Evolutionary conservation across 2,797 vertebrate species (phyloP).

Genomic region (Sebastes glaucus): DNA sequence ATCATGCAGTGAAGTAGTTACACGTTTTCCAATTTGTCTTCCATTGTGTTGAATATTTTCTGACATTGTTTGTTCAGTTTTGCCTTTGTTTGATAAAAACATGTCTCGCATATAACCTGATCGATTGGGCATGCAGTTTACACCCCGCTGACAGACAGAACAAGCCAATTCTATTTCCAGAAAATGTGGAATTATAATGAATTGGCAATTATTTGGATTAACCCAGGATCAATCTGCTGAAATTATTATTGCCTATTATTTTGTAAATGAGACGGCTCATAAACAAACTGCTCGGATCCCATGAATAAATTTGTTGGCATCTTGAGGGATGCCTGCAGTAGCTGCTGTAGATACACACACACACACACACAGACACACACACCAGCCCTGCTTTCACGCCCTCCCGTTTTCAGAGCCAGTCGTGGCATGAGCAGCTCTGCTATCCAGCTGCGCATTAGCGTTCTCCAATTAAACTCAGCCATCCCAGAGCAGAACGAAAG

Average conservation of each 20-base stretch:
- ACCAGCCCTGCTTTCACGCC: slow-evolving; percentile 35
- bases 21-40: slow-evolving; percentile 16
- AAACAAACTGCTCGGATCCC: slow-evolving; percentile 72
- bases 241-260: slow-evolving; percentile 78
- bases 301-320: slow-evolving; percentile 70
- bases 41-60: slow-evolving; percentile 17
- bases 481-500: slow-evolving; percentile 68
- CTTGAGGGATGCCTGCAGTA: slow-evolving; percentile 53
- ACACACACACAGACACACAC: slow-evolving; percentile 15
- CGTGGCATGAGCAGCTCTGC: slow-evolving; percentile 56
- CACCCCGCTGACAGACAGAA: slow-evolving; percentile 51
- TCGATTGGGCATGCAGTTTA: slow-evolving; percentile 50
- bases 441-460: slow-evolving; percentile 74
- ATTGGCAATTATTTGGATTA: slow-evolving; percentile 77
- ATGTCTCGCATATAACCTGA: slow-evolving; percentile 33
- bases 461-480: slow-evolving; percentile 78
- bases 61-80: slow-evolving; percentile 10
- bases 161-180: slow-evolving; percentile 60
- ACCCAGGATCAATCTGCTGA: slow-evolving; percentile 70
- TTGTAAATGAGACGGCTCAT: slow-evolving; percentile 70
- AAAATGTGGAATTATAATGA: slow-evolving; percentile 69
- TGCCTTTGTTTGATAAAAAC: slow-evolving; percentile 27
- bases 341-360: slow-evolving; percentile 33
- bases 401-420: slow-evolving; percentile 60
- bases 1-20: not conserved